Percentiles rank a stretch among this genome's conserved stretches.
phyloP scores from a whole-genome alignment of 2,113 vertebrate species.

The Cervus canadensis region DNA sequence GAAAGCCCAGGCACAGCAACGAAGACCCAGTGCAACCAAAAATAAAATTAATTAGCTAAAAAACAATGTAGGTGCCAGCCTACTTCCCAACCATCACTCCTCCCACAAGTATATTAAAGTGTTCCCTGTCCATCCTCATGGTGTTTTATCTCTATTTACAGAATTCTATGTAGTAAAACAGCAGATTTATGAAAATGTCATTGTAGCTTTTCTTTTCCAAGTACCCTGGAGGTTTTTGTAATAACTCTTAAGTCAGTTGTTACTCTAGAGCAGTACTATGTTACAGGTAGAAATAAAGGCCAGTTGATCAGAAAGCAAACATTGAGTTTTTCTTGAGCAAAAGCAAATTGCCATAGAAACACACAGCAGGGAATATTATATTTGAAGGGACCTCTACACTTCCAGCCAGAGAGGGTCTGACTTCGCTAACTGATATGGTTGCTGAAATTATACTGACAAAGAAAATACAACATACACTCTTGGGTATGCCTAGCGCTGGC shows the following conservation, averaged over 20 bases:
- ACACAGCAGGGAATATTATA: neutral
- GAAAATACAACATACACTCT: neutral
- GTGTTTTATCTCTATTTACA: neutral
- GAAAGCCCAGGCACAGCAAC: neutral
- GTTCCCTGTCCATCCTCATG: neutral
- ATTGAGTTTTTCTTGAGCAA: neutral
- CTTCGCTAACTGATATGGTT: neutral
- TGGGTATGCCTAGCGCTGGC: neutral
- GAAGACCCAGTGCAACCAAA: neutral
- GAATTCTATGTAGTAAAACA: neutral
- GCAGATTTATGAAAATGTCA: conserved; percentile 29
- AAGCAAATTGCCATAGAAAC: neutral
- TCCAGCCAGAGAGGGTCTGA: neutral
- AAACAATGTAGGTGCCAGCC: neutral
- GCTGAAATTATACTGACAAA: neutral
- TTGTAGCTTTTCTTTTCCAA: neutral
- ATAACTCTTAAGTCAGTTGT: neutral
- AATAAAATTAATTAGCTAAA: neutral
- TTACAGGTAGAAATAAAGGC: neutral
- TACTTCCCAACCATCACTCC: neutral
- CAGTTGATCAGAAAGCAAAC: neutral
- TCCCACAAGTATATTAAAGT: neutral
- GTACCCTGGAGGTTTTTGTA: neutral
- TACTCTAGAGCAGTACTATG: neutral
- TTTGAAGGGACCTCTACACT: neutral